Base-by-base conservation (phyloP, 2,888 invertebrate genomes). In the Anaspis maculata region DNA sequence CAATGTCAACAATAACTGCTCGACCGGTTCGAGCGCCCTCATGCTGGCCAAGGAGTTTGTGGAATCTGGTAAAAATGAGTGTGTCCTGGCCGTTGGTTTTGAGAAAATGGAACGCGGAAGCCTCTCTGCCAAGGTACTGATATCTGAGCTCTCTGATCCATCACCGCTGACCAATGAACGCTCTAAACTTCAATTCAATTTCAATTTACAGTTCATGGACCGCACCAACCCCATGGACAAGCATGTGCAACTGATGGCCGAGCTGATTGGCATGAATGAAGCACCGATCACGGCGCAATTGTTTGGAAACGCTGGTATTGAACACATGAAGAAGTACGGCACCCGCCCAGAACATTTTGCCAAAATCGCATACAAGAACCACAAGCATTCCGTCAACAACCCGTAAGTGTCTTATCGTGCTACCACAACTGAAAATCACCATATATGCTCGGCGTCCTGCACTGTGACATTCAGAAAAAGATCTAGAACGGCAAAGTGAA, bases 1-100 rank as follows among this genome's bases (percentile, higher is more conserved):
- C 68, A 98, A 98, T 67, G 96, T 97, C 9, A 97, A 98, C 69
- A 98, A 98, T 62, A 96, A 96, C 59, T 98, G 98, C 61, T 86
- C 97, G 0, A 96, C 96, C 1, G 98, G 98, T 15, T 87, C 96
- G 0, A 88, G 86, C 32, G 97, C 97, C 1, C 65, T 98, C 3
- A 76, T 83, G 57, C 70, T 98, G 55, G 92, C 83, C 0, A 92
- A 92, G 60, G 92, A 96, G 64, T 74, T 95, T 12, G 71, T 98
- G n/a, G 86, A 91, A 67, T 80, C 85, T 41, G 94, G 91, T 7
- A 72, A 79, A 52, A 78, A 82, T 10, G 86, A 95, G 51, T 88
- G 96, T 57, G 83, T 88, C 0, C 67, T 98, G 34, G 96, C 95
- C 1, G 68, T 96, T 15, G 98, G 98, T 3, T 98, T 98, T 64